Base-by-base conservation (phyloP, 2,888 invertebrate genomes). In the Odontomyia ornata region DNA sequence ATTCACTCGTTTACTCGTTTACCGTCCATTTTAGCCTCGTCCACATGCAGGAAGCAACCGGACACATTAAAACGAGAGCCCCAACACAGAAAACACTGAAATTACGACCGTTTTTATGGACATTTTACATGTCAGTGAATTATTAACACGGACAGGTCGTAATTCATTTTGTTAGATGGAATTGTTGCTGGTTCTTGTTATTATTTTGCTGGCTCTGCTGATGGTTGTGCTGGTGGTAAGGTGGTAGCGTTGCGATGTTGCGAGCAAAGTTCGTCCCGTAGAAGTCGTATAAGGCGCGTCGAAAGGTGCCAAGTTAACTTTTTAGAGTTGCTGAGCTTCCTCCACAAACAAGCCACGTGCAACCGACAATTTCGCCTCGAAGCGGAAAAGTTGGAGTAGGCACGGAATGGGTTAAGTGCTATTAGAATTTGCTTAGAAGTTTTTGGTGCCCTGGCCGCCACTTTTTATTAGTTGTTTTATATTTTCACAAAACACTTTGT, bases 91-190 rank as follows among this genome's bases (percentile, higher is more conserved):
- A 78, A 78, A 77, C 71, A 73, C 28, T 28, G 75, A 72, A 76
- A 77, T 77, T 73, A 73, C 62, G 46, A 79, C 75, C 60, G 27
- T 69, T 67, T 78, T 79, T 79, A 79, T 77, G 77, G 75, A 69
- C 79, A 77, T 79, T 79, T 79, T 79, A 79, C 79, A 79, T 79
- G 79, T 79, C 79, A 77, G 79, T 79, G 76, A 79, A 77, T 79
- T 79, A 79, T 79, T 79, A 79, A 79, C 79, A 77, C 77, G 77
- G 79, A 79, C 79, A 79, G 79, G 76, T 75, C 75, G 76, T 79
- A 76, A 79, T 72, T 79, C 79, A 79, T 79, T 79, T 77, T 78
- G 47, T 30, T 73, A 23, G 60, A 30, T 57, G 73, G 73, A 73
- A 57, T 57, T 69, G 67, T 46, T 67, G 67, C 21, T 27, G 67